Base-by-base conservation (phyloP, 2,113 vertebrate genomes). In the Pseudorhombus dupliciocellatus region DNA sequence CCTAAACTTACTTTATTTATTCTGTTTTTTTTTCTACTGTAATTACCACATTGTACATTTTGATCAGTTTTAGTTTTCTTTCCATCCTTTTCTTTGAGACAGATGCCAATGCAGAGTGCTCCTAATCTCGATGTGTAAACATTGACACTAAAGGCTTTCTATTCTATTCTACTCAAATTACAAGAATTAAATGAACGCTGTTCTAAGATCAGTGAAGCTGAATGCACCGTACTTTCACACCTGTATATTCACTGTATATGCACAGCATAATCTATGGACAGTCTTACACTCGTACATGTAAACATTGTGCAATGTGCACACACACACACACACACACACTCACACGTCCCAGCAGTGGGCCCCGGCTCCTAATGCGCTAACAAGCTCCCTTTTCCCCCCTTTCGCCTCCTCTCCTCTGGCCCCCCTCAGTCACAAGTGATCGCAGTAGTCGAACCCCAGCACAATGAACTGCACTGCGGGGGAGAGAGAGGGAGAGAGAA, bases 401-500 rank as follows among this genome's bases (percentile, higher is more conserved):
- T 64, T 84, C 93, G 91, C 91, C 93, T 84, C 78, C 69, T 78
- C 68, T 60, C 91, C 73, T 73, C 42, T 64, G 26, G 50, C 92
- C 94, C 95, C 92, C 89, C 77, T 83, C 94, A 83, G 58, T 87
- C 77, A 85, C 62, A 87, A 93, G 95, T 94, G 94, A 95, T 94
- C 94, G 92, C 86, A 93, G 94, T 95, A 97, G 95, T 96, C 94
- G 94, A 96, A 95, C 94, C 92, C 92, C 91, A 90, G 92, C 94
- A 96, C 96, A 98, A 96, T 98, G 96, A 96, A 94, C 93, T 92
- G 93, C 96, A 86, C 96, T 80, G 93, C 94, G 90, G 95, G 97
- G 94, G 95, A 92, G 92, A 93, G 93, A 92, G 93, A 87, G 92
- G 93, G 93, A 91, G 94, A 93, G 95, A 95, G 90, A 50, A 48